Percentiles rank a stretch among this genome's conserved stretches.
Conservation (phyloP, 2,888 invertebrate genomes). For the Ophion obscuratus region DNA sequence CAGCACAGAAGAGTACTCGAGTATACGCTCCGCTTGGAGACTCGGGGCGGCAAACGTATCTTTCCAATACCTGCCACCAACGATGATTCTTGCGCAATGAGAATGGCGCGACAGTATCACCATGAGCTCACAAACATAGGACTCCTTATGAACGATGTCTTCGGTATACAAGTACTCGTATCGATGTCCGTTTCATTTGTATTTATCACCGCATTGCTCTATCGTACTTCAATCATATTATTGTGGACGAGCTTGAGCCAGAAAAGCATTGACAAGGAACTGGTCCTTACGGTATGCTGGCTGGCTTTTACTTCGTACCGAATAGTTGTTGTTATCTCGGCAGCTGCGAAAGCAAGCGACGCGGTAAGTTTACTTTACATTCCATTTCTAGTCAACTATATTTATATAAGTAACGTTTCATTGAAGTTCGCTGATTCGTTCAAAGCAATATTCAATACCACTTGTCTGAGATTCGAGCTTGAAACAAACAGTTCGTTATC, state of each 20-base stretch:
- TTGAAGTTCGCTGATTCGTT: not conserved
- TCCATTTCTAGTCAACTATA: not conserved
- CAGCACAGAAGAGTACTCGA: constrained; percentile 68
- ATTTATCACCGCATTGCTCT: constrained; percentile 69
- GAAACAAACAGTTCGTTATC: too few species aligned
- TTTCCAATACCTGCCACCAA: not conserved
- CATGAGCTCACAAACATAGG: constrained; percentile 70
- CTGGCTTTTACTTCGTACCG: constrained; percentile 56
- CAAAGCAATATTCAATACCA: too few species aligned
- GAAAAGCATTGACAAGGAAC: not conserved
- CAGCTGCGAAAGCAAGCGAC: constrained; percentile 64
- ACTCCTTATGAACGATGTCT: constrained; percentile 67
- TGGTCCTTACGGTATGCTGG: constrained; percentile 51
- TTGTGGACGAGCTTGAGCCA: constrained; percentile 1
- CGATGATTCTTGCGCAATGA: constrained; percentile 65
- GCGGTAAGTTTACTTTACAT: constrained; percentile 61
- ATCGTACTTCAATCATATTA: constrained; percentile 65
- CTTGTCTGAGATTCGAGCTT: too few species aligned
- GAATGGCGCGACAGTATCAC: constrained; percentile 69
- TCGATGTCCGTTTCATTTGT: constrained; percentile 67
- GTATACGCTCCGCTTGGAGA: constrained; percentile 31
- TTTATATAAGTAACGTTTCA: not conserved
- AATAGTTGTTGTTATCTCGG: constrained; percentile 64
- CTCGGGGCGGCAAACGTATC: not conserved
- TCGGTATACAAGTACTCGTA: constrained; percentile 71